Percentiles rank a stretch among this genome's conserved stretches.
Conservation (phyloP, 2,888 invertebrate species). For the Coronaproctus castanopsis region DNA sequence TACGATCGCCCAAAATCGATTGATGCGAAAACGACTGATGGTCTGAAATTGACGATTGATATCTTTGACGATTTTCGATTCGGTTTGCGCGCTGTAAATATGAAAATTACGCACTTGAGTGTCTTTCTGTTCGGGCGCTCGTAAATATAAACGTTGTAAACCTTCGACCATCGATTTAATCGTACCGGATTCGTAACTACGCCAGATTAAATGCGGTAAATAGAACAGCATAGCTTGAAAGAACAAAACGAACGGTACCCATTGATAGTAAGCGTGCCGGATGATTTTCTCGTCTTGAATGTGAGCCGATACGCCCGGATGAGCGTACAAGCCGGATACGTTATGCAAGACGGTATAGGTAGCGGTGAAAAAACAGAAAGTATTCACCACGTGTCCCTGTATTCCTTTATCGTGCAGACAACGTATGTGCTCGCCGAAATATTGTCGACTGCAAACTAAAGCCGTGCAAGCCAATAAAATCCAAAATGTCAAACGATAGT, state of each 20-base stretch:
- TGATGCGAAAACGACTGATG: slow-evolving; percentile 15
- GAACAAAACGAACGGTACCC: slow-evolving; percentile 82
- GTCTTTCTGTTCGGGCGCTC: slow-evolving; percentile 12
- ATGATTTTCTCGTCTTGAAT: slow-evolving; percentile 55
- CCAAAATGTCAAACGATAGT: slow-evolving; percentile 73
- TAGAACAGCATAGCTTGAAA: slow-evolving; percentile 81
- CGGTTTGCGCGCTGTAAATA: slow-evolving; percentile 9
- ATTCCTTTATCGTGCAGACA: slow-evolving; percentile 60
- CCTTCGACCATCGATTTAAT: slow-evolving; percentile 67
- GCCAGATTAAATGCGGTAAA: slow-evolving; percentile 74
- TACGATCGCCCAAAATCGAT: slow-evolving; percentile 31
- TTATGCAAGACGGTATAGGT: slow-evolving; percentile 86
- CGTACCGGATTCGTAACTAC: slow-evolving; percentile 62
- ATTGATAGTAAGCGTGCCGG: slow-evolving; percentile 86
- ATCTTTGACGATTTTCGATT: neutral
- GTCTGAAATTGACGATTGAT: slow-evolving; percentile 15
- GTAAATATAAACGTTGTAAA: slow-evolving; percentile 26
- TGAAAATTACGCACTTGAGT: neutral
- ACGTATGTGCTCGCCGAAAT: slow-evolving; percentile 76
- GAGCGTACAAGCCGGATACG: slow-evolving; percentile 37
- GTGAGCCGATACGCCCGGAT: slow-evolving; percentile 62
- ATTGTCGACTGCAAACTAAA: slow-evolving; percentile 79
- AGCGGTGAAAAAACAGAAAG: slow-evolving; percentile 82
- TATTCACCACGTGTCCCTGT: slow-evolving; percentile 66
- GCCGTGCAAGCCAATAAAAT: slow-evolving; percentile 64